These are phyloP conservation scores for Leucosticte australis DNA, from an alignment of 2,113 vertebrate species.

Conservation along the genomic window DNA sequence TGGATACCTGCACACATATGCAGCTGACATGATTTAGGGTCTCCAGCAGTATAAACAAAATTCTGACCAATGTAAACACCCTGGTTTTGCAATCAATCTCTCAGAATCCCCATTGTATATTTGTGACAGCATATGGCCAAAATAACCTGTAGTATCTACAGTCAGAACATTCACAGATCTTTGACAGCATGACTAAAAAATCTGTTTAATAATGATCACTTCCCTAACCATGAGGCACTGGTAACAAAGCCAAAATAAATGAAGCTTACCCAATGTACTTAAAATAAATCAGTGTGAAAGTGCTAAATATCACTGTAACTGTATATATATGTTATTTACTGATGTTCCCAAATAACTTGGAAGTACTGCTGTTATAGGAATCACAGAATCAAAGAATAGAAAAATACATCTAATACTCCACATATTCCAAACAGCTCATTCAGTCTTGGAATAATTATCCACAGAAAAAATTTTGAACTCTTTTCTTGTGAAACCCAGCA, in stretches of 20 bases:
- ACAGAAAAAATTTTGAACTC: neutral
- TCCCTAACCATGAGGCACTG: neutral
- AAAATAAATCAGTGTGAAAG: neutral
- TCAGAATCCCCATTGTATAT: neutral
- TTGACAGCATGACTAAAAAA: neutral
- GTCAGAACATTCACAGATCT: neutral
- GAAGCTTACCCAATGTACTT: neutral
- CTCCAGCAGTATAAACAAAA: neutral
- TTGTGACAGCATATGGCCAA: neutral
- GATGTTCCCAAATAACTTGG: neutral
- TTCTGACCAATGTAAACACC: neutral
- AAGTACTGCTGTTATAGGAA: neutral
- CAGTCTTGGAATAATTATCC: neutral
- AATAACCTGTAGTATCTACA: neutral
- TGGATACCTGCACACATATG: neutral
- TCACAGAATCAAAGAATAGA: neutral
- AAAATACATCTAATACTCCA: neutral
- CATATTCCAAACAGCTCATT: neutral
- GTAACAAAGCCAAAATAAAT: neutral
- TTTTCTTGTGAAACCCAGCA: neutral
- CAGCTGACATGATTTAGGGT: neutral
- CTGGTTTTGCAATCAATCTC: neutral
- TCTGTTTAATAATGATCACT: neutral
- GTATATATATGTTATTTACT: neutral
- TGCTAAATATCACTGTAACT: neutral